Base-by-base conservation (phyloP, 2,888 invertebrate genomes). In the Schizaphis graminum region DNA sequence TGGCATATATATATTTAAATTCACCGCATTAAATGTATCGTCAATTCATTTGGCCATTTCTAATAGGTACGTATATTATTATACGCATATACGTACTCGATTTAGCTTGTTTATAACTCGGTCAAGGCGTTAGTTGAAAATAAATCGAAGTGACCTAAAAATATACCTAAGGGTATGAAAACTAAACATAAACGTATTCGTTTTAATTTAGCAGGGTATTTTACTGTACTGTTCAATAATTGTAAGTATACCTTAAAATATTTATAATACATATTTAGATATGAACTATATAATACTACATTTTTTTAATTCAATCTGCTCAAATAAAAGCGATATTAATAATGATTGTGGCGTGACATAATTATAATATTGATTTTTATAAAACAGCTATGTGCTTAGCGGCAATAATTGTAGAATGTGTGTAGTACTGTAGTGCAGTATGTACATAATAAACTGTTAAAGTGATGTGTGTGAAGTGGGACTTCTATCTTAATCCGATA, bases 1-100 rank as follows among this genome's bases (percentile, higher is more conserved):
- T 26, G 5, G 56, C 44, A 77, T 84, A 67, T 47, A 67, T 47
- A 41, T 56, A 35, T 88, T 90, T 67, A 67, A n/a, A 77, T 77
- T 91, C 49, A 77, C 24, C 49, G 16, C 77, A 77, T 90, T 90
- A 67, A 90, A 90, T 47, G 67, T n/a, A 67, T 67, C 67, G n/a
- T n/a, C n/a, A n/a, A 67, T 67, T 67, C 13, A 67, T 77, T 77
- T 35, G 35, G 35, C 21, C 21, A 8, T 41, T 35, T 91, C 7
- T 49, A 88, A 77, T 49, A 41, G n/a, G 49, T 10, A 28, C 35
- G 77, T 24, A 49, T 91, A 91, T 35, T 77, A 77, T 49, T 49
- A 26, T 8, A 57, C 8, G 16, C 0, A n/a, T 16, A 16, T n/a
- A n/a, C 28, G 26, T 35, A 28, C 24, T 35, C 3, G 5, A 77